phyloP scores from a whole-genome alignment of 1,140 invertebrate species.

The Rhopalosiphum padi region DNA sequence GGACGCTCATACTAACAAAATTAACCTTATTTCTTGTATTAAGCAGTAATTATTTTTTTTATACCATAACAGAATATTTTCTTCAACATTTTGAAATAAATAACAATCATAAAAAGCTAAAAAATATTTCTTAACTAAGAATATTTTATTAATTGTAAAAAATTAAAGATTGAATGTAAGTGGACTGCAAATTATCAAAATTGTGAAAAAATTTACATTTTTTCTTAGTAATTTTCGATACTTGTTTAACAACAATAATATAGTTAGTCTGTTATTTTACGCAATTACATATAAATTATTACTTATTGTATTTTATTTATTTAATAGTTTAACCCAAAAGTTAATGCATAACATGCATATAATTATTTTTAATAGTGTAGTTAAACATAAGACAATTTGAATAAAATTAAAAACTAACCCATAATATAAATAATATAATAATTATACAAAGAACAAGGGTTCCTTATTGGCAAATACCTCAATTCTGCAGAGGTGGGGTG shows the following conservation, averaged over 20 bases:
- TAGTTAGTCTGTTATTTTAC: neutral
- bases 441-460: neutral
- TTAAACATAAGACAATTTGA: neutral
- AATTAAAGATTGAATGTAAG: neutral
- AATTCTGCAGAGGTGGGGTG: neutral
- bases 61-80: too few relatives aligned
- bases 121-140: too few relatives aligned
- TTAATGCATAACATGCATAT: too few relatives aligned
- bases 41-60: too few relatives aligned
- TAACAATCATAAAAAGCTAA: too few relatives aligned
- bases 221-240: neutral
- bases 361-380: neutral
- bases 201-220: neutral
- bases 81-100: too few relatives aligned
- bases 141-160: too few relatives aligned
- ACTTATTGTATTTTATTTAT: too few relatives aligned
- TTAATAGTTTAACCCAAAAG: too few relatives aligned
- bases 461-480: neutral
- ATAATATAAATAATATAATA: neutral
- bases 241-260: neutral
- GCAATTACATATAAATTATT: too few relatives aligned
- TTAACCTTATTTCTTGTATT: neutral
- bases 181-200: neutral
- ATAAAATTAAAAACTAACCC: neutral
- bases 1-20: neutral